Evolutionary conservation across 1,140 invertebrate species (phyloP).

Genomic region (Orchesella cincta): DNA sequence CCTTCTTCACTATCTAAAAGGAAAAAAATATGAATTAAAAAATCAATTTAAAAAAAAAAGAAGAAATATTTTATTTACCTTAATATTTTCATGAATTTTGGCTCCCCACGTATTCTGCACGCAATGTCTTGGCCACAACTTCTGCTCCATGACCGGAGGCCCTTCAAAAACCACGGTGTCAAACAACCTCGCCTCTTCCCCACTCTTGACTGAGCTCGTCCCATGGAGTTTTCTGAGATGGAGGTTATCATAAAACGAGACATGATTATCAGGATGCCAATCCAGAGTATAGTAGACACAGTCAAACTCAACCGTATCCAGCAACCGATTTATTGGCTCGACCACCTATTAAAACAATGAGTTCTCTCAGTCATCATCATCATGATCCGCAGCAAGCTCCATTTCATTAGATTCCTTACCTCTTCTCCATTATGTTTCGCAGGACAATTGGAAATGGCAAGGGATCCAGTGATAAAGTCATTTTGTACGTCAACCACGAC

Average conservation of each 20-base stretch:
- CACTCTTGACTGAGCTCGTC: conserved; percentile 62
- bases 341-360: no score
- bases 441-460: conserved; percentile 89
- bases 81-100: conserved; percentile 86
- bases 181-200: conserved; percentile 76
- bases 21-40: conserved; percentile 59
- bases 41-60: conserved; percentile 38
- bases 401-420: no score
- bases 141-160: conserved; percentile 78
- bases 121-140: conserved; percentile 92
- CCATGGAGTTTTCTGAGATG: conserved; percentile 67
- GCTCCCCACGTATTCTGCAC: conserved; percentile 93
- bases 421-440: conserved; percentile 87
- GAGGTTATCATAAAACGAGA: conserved; percentile 94
- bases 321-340: conserved; percentile 79
- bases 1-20: conserved; percentile 59
- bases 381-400: neutral
- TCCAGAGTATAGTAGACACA: conserved; percentile 93
- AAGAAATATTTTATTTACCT: no score
- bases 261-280: conserved; percentile 96
- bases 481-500: conserved; percentile 97
- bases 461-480: conserved; percentile 93
- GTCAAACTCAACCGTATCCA: conserved; percentile 84
- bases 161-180: conserved; percentile 90
- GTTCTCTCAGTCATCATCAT: conserved; percentile 66